Evolutionary conservation across 2,888 invertebrate genomes (phyloP).

Genomic region (Chalcosyrphus nemorum): DNA sequence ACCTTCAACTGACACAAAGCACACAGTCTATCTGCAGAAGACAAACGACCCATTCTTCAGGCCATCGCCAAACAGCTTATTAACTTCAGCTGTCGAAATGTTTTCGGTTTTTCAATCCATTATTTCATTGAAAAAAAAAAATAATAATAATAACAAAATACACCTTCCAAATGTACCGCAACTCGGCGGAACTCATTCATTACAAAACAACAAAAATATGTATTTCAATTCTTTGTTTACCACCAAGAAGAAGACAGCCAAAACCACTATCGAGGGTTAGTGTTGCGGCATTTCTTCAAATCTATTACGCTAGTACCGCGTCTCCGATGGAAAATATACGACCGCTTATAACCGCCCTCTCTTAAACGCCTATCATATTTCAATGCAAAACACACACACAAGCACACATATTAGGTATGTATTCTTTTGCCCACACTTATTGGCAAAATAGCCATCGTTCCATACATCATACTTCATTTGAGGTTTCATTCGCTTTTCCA

Average conservation of each 20-base stretch:
- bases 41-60: neutral
- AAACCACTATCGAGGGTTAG: neutral
- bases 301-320: constrained; percentile 39
- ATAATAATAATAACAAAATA: too few relatives aligned
- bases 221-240: constrained; percentile 28
- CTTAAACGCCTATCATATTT: constrained; percentile 59
- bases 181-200: constrained; percentile 2
- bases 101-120: neutral
- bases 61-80: neutral
- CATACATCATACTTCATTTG: constrained; percentile 67
- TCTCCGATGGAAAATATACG: constrained; percentile 46
- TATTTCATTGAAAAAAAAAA: constrained; percentile 15
- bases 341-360: constrained; percentile 51
- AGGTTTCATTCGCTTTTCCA: constrained; percentile 68
- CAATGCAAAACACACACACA: constrained; percentile 20
- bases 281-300: constrained; percentile 37
- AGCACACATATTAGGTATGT: too few relatives aligned
- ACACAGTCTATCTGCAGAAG: neutral
- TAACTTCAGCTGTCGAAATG: constrained; percentile 18
- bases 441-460: constrained; percentile 34
- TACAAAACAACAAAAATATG: too few relatives aligned
- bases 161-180: constrained; percentile 9
- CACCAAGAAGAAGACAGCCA: neutral
- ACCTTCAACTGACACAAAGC: neutral
- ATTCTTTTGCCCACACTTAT: neutral